Base-by-base conservation (phyloP, 2,888 invertebrate genomes). In the Venusia cambrica region DNA sequence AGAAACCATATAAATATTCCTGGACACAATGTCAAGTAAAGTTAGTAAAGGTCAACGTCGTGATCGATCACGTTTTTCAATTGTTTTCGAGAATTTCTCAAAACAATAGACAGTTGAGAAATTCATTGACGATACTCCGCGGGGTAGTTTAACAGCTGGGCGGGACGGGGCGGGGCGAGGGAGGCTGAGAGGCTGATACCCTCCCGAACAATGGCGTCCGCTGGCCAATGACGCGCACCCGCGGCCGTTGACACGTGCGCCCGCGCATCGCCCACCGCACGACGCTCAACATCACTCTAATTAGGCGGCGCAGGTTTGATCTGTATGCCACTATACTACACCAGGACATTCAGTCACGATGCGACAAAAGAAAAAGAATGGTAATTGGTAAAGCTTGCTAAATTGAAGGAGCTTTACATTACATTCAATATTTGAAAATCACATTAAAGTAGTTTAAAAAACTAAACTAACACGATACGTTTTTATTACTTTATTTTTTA, bases 241-340 rank as follows among this genome's bases (percentile, higher is more conserved):
- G 77, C 78, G 83, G 80, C 58, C 81, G 71, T 77, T 81, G 83
- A 83, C 83, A 74, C 74, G 74, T 73, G 79, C 76, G 77, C 73
- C 41, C 38, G 67, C 73, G 71, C 71, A 63, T 40, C 37, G 43
- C 31, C 39, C 52, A 45, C 53, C 25, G 33, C 41, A 25, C 24
- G 16, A 19, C 17, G 25, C 25, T 14, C 15, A 26, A 24, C 24
- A 25, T 27, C 18, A 26, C 33, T 39, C 38, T 50, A 48, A 50
- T 50, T 48, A 48, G 33, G 27, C 25, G 24, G 4, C 13, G 22
- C 10, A 25, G 28, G 16, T 13, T 15, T 11, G 14, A 25, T 21
- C 19, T 7, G 11, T 31, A 41, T 26, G 31, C 24, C 16, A 17
- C 17, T 19, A n/a, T 16, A 15, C 8, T 1, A 22, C 17, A 18